Conservation (phyloP, 1,140 invertebrate species). For the Meloidogyne hapla region DNA sequence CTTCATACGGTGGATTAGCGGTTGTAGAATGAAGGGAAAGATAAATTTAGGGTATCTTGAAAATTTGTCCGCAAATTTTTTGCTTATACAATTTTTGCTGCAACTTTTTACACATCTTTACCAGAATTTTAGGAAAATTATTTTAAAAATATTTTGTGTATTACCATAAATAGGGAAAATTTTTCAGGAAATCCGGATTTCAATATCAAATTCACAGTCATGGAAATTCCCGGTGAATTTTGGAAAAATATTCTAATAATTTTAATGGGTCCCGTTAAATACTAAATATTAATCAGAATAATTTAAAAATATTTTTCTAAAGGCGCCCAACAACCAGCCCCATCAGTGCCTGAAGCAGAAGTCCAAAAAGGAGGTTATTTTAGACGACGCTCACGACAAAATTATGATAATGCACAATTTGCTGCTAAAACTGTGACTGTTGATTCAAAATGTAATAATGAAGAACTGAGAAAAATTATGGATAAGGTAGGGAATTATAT, state of each 20-base stretch:
- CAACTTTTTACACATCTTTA: too few relatives aligned
- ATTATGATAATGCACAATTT: neutral
- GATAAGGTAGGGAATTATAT: conserved; percentile 31
- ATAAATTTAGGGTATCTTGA: too few relatives aligned
- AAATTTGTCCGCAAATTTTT: too few relatives aligned
- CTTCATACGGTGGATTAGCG: neutral
- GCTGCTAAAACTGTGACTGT: conserved; percentile 46
- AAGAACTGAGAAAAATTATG: conserved; percentile 45
- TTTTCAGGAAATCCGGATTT: neutral
- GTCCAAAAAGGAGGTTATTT: conserved; percentile 34
- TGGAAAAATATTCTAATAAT: neutral
- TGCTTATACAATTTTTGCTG: too few relatives aligned
- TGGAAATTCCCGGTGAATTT: conserved; percentile 27
- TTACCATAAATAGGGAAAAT: neutral
- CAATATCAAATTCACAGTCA: neutral
- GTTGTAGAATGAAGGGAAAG: too few relatives aligned
- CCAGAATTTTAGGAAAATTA: too few relatives aligned
- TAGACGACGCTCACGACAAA: conserved; percentile 19
- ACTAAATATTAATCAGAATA: neutral
- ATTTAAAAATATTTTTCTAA: neutral
- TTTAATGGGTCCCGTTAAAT: neutral
- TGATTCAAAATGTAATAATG: conserved; percentile 53
- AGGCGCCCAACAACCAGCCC: neutral
- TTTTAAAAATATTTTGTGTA: neutral
- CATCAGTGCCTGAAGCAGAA: conserved; percentile 4